Evolutionary conservation across 2,113 vertebrate species (phyloP).

Genomic region (Alectura lathami): DNA sequence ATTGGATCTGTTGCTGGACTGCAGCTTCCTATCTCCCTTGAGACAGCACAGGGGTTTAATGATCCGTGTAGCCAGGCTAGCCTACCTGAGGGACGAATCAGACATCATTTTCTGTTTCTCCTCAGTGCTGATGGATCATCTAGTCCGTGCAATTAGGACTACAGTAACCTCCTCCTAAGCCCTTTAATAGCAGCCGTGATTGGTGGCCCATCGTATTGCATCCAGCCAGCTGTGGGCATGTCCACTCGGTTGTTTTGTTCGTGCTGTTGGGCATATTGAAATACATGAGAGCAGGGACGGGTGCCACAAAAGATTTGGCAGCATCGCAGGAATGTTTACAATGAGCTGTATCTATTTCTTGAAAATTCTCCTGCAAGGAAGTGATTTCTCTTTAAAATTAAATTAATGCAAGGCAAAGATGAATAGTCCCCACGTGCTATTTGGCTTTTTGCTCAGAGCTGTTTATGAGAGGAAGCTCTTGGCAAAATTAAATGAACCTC

Average conservation of each 20-base stretch:
- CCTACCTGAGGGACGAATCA: neutral
- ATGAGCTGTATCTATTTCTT: neutral
- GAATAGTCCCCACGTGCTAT: constrained; percentile 8
- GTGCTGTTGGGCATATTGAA: neutral
- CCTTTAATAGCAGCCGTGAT: neutral
- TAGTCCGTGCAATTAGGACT: neutral
- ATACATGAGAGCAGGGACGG: neutral
- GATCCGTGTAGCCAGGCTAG: neutral
- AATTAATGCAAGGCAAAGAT: constrained; percentile 37
- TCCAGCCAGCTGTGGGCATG: neutral
- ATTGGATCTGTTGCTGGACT: neutral
- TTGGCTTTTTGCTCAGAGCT: constrained; percentile 38
- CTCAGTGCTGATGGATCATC: neutral
- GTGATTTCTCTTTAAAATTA: constrained; percentile 49
- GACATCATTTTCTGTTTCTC: neutral
- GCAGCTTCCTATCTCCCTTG: neutral
- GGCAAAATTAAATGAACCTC: constrained; percentile 31
- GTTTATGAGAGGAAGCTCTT: constrained; percentile 50
- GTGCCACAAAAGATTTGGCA: constrained; percentile 1
- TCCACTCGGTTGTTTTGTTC: neutral
- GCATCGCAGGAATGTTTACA: neutral
- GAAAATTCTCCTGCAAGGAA: constrained; percentile 32
- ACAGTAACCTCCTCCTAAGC: neutral
- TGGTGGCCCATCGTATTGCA: neutral
- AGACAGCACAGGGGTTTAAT: neutral